Conservation (phyloP, 2,113 vertebrate genomes). For the Zonotrichia leucophrys region DNA sequence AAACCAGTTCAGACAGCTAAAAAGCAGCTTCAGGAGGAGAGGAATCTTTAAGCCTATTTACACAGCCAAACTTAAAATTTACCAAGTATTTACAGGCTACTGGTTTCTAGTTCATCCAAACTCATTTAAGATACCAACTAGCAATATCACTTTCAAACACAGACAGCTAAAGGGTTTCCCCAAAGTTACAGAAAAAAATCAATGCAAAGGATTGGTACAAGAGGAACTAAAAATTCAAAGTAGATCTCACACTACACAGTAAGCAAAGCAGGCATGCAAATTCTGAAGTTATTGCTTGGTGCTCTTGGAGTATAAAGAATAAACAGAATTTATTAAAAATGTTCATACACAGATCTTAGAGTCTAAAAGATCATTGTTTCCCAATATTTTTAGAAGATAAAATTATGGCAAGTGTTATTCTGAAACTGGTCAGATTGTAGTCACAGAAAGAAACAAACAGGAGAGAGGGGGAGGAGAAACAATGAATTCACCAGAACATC, state of each 20-base stretch:
- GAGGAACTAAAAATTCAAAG: not conserved
- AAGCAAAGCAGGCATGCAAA: not conserved
- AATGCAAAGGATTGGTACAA: not conserved
- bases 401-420: not conserved
- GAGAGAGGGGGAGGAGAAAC: constrained; percentile 21
- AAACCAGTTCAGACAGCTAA: not conserved
- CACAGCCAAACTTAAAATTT: not conserved
- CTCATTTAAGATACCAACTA: not conserved
- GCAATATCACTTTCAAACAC: not conserved
- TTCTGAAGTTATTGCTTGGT: not conserved
- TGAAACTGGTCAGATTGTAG: not conserved
- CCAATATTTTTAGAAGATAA: not conserved
- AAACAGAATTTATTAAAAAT: not conserved
- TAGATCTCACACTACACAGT: not conserved
- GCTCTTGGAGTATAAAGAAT: not conserved
- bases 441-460: constrained; percentile 28
- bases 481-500: constrained; percentile 53
- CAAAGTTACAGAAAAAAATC: not conserved
- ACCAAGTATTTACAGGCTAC: not conserved
- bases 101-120: not conserved
- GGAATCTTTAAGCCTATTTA: not conserved
- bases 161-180: not conserved
- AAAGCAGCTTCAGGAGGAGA: not conserved
- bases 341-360: not conserved
- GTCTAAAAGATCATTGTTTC: not conserved